Conservation (phyloP, 2,888 invertebrate genomes). For the Acleris cristana region DNA sequence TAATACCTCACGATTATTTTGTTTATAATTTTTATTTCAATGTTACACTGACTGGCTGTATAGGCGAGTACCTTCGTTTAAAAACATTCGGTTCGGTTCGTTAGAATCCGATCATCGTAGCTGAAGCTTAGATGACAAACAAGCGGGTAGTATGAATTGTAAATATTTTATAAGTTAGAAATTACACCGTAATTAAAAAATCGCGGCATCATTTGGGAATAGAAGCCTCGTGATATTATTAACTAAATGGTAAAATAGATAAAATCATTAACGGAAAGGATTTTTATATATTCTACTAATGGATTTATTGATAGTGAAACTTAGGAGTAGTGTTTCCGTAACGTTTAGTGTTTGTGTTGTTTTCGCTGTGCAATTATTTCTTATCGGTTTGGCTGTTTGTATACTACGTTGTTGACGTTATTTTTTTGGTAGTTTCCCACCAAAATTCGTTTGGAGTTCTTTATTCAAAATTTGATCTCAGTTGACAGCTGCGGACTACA, state of each 20-base stretch:
- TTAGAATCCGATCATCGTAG: slow-evolving; percentile 59
- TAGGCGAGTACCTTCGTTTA: slow-evolving; percentile 50
- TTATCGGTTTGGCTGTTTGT: slow-evolving; percentile 65
- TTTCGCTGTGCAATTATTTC: slow-evolving; percentile 81
- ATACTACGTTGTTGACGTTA: slow-evolving; percentile 61
- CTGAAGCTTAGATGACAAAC: slow-evolving; percentile 70
- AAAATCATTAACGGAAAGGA: slow-evolving; percentile 82
- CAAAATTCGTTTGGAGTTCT: slow-evolving; percentile 47
- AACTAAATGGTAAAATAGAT: slow-evolving; percentile 81
- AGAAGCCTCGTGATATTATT: slow-evolving; percentile 82
- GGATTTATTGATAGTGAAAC: slow-evolving; percentile 81
- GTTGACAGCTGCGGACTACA: slow-evolving; percentile 75
- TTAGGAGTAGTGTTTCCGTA: slow-evolving; percentile 74
- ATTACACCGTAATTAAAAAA: slow-evolving; percentile 65
- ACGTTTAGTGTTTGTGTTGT: slow-evolving; percentile 75
- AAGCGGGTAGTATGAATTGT: slow-evolving; percentile 82
- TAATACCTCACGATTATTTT: slow-evolving; percentile 81
- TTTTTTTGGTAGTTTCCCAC: slow-evolving; percentile 49
- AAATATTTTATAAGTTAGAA: slow-evolving; percentile 76
- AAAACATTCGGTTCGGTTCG: slow-evolving; percentile 52
- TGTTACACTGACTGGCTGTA: slow-evolving; percentile 65
- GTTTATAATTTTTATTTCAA: slow-evolving; percentile 77
- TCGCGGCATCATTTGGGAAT: slow-evolving; percentile 76
- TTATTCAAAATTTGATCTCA: slow-evolving; percentile 79
- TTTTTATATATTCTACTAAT: slow-evolving; percentile 84